Percentiles rank a stretch among this genome's conserved stretches.
Evolutionary conservation across 2,113 vertebrate genomes (phyloP).

Genomic region (Phaethornis superciliosus): DNA sequence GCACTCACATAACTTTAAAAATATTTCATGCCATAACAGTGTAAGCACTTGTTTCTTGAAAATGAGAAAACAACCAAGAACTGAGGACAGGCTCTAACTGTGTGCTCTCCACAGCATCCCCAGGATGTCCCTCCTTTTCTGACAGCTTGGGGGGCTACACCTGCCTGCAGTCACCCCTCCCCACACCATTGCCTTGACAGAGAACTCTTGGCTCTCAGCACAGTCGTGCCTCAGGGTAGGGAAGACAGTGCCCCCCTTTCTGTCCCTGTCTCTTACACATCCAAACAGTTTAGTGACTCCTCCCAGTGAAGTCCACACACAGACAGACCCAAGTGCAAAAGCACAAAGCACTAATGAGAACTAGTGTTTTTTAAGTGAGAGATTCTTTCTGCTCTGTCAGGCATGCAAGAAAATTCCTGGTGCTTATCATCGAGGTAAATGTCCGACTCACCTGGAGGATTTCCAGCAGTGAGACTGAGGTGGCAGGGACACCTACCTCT

Average conservation of each 20-base stretch:
- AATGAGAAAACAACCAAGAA: background rate
- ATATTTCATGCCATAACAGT: background rate
- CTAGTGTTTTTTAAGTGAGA: background rate
- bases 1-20: background rate
- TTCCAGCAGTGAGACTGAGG: background rate
- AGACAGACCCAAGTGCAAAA: background rate
- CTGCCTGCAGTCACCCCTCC: background rate
- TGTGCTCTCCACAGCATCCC: rapidly evolving
- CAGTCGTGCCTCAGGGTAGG: rapidly evolving
- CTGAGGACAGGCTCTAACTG: background rate
- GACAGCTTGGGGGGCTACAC: rapidly evolving
- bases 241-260: background rate
- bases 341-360: background rate
- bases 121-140: background rate
- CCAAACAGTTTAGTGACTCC: background rate
- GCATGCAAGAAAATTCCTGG: background rate
- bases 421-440: background rate
- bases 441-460: background rate
- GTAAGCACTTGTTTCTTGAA: background rate
- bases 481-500: too few species aligned
- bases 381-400: background rate
- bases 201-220: background rate
- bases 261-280: background rate
- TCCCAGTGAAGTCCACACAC: background rate
- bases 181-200: background rate